These are phyloP conservation scores for Melinaea marsaeus DNA, from an alignment of 2,888 invertebrate genomes.

Conservation along the genomic window DNA sequence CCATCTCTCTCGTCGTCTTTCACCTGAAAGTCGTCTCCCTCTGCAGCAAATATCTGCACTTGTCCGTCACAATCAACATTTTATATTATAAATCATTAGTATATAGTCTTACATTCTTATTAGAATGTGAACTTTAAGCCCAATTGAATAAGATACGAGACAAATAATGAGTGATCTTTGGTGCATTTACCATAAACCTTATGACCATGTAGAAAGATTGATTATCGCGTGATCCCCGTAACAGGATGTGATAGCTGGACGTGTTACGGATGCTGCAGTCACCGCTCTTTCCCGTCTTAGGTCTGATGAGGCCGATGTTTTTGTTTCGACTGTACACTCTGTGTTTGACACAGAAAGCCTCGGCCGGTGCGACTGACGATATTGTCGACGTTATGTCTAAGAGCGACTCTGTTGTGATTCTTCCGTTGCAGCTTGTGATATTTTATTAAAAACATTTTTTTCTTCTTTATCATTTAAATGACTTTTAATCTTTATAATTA, in stretches of 20 bases:
- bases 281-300: constrained; percentile 51
- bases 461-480: too few relatives aligned
- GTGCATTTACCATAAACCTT: constrained; percentile 13
- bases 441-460: not conserved
- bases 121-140: constrained; percentile 15
- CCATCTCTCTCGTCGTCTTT: constrained; percentile 9
- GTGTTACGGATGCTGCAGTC: constrained; percentile 49
- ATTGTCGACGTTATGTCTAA: not conserved
- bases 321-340: constrained; percentile 23
- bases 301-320: constrained; percentile 42
- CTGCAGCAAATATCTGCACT: constrained; percentile 20
- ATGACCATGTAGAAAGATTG: constrained; percentile 34
- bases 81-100: constrained; percentile 25
- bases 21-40: constrained; percentile 24
- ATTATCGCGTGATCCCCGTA: constrained; percentile 39
- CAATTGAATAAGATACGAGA: constrained; percentile 10
- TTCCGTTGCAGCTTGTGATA: not conserved
- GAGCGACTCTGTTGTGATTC: not conserved
- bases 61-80: constrained; percentile 22
- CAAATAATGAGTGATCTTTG: constrained; percentile 6
- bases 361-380: not conserved
- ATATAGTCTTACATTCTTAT: constrained; percentile 12
- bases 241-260: constrained; percentile 31
- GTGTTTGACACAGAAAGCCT: constrained; percentile 11
- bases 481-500: too few relatives aligned